A percentile compares a stretch with the other conserved stretches of the same genome.
phyloP scores from a whole-genome alignment of 2,113 vertebrate genomes.

The Dicrurus megarhynchus region DNA sequence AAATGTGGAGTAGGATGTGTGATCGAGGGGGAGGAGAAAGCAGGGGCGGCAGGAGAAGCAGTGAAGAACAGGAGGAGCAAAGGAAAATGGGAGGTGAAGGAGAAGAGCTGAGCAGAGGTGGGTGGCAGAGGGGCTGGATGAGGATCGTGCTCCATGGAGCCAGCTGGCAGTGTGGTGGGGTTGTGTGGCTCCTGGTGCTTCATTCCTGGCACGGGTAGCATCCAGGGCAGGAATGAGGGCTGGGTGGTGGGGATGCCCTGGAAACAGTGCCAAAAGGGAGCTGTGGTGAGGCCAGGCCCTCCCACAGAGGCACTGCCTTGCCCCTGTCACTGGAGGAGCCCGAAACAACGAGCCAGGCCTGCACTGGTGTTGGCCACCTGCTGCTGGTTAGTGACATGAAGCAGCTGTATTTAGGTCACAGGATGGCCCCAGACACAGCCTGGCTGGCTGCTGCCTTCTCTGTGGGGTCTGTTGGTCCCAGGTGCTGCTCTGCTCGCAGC shows the following conservation, averaged over 20 bases:
- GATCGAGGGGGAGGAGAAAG: constrained; percentile 24
- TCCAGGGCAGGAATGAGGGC: not conserved
- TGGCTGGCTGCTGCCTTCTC: not conserved
- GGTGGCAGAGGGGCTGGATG: not conserved
- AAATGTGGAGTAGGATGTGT: constrained; percentile 52
- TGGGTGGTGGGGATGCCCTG: not conserved
- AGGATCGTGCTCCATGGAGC: not conserved
- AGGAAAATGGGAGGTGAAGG: not conserved
- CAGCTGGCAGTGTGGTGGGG: not conserved
- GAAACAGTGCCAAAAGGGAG: fast-evolving
- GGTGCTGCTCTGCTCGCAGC: not conserved
- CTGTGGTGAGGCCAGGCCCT: not conserved
- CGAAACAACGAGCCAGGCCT: fast-evolving
- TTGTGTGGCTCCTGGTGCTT: not conserved
- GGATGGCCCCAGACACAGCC: not conserved
- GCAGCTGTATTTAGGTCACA: not conserved
- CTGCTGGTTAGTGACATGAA: not conserved
- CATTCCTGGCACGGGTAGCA: fast-evolving
- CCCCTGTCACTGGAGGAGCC: not conserved
- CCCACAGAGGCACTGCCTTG: not conserved
- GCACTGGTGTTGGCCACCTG: not conserved
- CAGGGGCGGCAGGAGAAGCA: constrained; percentile 1
- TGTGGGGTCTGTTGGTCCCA: not conserved
- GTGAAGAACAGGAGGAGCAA: not conserved
- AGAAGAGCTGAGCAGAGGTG: not conserved